These are phyloP conservation scores for Burhinus oedicnemus DNA, from an alignment of 2,113 vertebrate species.

Conservation along the genomic window DNA sequence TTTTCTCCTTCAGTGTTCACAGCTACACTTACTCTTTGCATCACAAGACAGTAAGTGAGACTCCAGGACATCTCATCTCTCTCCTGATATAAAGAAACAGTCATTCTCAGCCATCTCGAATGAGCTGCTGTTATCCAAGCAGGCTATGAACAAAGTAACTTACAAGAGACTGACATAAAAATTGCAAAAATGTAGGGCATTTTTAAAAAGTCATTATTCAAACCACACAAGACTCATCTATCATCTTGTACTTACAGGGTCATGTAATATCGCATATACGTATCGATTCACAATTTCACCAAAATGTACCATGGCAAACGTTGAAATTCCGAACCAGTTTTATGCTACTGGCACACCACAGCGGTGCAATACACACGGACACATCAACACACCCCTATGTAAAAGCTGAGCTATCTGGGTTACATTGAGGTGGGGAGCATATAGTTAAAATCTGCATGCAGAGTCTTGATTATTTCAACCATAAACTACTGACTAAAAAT, in stretches of 20 bases:
- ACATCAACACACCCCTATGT: neutral
- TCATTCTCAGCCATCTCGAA: neutral
- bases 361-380: neutral
- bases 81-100: neutral
- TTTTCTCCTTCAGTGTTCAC: neutral
- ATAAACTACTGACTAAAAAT: constrained; percentile 42
- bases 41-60: neutral
- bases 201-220: constrained; percentile 24
- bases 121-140: neutral
- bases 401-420: constrained; percentile 9
- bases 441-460: constrained; percentile 9
- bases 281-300: neutral
- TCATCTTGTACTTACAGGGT: neutral
- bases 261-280: neutral
- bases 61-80: neutral
- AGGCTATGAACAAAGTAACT: neutral
- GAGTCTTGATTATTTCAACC: constrained; percentile 34
- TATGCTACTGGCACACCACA: neutral
- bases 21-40: neutral
- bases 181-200: neutral
- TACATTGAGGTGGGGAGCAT: neutral
- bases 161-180: neutral
- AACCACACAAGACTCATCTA: constrained; percentile 26
- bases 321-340: neutral
- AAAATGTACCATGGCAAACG: constrained; percentile 1